Conservation (phyloP, 2,888 invertebrate genomes). For the Gerris lacustris region DNA sequence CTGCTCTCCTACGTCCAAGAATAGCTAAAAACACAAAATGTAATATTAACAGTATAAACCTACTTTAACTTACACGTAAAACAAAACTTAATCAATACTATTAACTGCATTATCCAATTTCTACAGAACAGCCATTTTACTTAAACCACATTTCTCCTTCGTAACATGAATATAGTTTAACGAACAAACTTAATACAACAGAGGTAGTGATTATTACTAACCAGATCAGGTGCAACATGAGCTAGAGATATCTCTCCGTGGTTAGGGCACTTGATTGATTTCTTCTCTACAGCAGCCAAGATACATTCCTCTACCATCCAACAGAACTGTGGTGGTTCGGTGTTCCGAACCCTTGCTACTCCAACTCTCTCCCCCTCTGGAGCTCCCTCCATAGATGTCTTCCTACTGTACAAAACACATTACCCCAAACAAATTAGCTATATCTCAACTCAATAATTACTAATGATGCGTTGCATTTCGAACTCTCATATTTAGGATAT, state of each 20-base stretch:
- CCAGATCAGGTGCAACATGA: conserved; percentile 85
- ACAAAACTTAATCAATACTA: too few relatives aligned
- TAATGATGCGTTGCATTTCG: too few relatives aligned
- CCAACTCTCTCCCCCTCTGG: conserved; percentile 28
- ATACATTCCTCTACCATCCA: conserved; percentile 97
- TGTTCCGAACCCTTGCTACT: conserved; percentile 33
- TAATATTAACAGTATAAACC: too few relatives aligned
- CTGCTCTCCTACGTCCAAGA: conserved; percentile 74
- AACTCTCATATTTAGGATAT: too few relatives aligned
- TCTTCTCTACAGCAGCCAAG: conserved; percentile 60
- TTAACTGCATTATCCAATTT: too few relatives aligned
- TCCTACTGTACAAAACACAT: conserved; percentile 42
- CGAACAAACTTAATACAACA: too few relatives aligned
- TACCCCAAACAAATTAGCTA: neutral
- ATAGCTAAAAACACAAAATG: conserved; percentile 44
- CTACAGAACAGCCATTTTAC: too few relatives aligned
- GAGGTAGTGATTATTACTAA: conserved; percentile 36
- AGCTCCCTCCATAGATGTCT: conserved; percentile 59
- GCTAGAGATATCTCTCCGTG: conserved; percentile 64
- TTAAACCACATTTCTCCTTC: too few relatives aligned
- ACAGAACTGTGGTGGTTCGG: conserved; percentile 42
- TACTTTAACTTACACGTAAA: neutral
- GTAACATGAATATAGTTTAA: too few relatives aligned
- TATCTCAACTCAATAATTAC: too few relatives aligned
- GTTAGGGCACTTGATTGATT: conserved; percentile 56